A percentile compares a stretch with the other conserved stretches of the same genome.
Evolutionary conservation across 1,140 invertebrate species (phyloP).

Genomic region (Brachionus calyciflorus): DNA sequence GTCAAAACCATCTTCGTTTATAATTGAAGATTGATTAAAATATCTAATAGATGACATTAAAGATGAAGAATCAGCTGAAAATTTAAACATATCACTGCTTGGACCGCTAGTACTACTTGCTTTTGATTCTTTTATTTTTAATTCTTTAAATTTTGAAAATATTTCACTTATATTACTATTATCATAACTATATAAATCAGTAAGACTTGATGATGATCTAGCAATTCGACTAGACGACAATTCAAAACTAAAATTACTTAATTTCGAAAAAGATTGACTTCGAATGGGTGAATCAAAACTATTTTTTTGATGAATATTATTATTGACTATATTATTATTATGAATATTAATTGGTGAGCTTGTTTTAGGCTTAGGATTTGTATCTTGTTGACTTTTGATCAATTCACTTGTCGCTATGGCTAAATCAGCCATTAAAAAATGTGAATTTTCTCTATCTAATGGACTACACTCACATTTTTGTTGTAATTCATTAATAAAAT

Average conservation of each 20-base stretch:
- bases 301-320: background rate
- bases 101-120: background rate
- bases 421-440: conserved; percentile 42
- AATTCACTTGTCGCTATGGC: conserved; percentile 28
- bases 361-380: background rate
- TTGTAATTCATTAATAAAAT: conserved; percentile 36
- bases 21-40: background rate
- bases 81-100: background rate
- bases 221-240: too few species aligned
- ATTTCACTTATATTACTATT: background rate
- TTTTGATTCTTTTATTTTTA: background rate
- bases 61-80: background rate
- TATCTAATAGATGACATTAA: background rate
- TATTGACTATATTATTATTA: background rate
- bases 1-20: conserved; percentile 27
- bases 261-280: conserved; percentile 13
- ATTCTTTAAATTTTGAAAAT: background rate
- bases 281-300: background rate
- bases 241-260: background rate
- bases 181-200: background rate
- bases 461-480: conserved; percentile 22
- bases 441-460: conserved; percentile 40
- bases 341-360: background rate
- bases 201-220: background rate
- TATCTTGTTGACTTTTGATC: background rate